Conservation (phyloP, 2,113 vertebrate species). For the Brachyhypopomus occidentalis region DNA sequence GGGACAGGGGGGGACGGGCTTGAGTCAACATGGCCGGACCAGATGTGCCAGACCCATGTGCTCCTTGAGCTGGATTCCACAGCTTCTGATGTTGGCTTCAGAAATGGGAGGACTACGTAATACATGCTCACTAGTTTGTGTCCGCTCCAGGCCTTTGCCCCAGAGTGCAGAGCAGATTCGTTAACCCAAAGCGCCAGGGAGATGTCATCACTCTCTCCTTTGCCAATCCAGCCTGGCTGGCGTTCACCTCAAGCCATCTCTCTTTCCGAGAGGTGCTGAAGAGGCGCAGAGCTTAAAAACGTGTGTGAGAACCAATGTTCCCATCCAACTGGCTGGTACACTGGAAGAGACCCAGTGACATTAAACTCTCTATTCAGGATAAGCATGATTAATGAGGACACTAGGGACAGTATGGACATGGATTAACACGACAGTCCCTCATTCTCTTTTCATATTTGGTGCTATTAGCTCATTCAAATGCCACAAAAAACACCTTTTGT, state of each 20-base stretch:
- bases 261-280: background rate
- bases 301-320: background rate
- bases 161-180: background rate
- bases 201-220: background rate
- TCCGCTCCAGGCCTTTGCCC: background rate
- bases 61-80: background rate
- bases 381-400: too few relatives aligned
- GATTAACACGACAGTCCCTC: background rate
- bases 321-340: background rate
- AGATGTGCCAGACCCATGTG: background rate
- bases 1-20: background rate
- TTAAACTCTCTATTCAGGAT: background rate
- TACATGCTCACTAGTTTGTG: background rate
- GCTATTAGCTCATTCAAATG: background rate
- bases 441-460: background rate
- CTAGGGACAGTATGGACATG: too few relatives aligned
- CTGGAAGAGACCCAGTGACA: background rate
- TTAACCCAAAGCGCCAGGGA: background rate
- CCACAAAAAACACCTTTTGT: background rate
- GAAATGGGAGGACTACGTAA: background rate
- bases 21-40: background rate
- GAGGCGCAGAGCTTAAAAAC: background rate
- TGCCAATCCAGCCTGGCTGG: background rate
- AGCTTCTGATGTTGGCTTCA: background rate
- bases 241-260: background rate